A percentile compares a stretch with the other conserved stretches of the same genome.
Evolutionary conservation across 2,113 vertebrate genomes (phyloP).

Genomic region (Gambusia holbrooki): DNA sequence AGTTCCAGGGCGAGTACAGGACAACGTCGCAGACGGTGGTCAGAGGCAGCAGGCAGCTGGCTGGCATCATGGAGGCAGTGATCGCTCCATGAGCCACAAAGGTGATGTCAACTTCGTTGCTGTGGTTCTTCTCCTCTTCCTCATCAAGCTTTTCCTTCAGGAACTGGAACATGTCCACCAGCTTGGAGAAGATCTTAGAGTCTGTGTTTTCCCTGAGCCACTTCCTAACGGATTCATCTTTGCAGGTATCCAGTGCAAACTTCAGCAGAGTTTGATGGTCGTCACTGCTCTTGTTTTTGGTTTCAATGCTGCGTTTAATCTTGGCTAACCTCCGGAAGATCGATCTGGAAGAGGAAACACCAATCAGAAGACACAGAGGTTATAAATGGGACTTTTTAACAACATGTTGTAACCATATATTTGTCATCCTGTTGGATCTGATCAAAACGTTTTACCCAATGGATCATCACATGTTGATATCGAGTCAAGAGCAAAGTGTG

Average conservation of each 20-base stretch:
- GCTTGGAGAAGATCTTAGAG: background rate
- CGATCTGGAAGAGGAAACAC: background rate
- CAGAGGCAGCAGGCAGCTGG: constrained; percentile 24
- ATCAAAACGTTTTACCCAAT: too few species aligned
- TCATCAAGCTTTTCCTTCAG: background rate
- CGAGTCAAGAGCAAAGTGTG: too few species aligned
- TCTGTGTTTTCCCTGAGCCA: background rate
- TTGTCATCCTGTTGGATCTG: too few species aligned
- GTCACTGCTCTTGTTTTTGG: background rate
- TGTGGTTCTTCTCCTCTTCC: background rate
- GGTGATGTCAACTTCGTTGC: background rate
- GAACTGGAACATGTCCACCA: constrained; percentile 3
- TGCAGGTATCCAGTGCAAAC: background rate
- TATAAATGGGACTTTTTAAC: too few species aligned
- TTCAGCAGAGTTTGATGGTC: background rate
- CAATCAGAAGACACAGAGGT: too few species aligned
- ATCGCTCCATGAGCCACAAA: background rate
- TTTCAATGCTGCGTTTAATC: background rate
- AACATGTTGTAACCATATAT: too few species aligned
- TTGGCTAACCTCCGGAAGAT: background rate
- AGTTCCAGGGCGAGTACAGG: constrained; percentile 18
- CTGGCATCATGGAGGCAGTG: constrained; percentile 2
- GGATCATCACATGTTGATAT: too few species aligned
- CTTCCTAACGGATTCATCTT: background rate
- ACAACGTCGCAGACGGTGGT: background rate